Conservation (phyloP, 2,797 vertebrate species). For the Spatula clypeata region DNA sequence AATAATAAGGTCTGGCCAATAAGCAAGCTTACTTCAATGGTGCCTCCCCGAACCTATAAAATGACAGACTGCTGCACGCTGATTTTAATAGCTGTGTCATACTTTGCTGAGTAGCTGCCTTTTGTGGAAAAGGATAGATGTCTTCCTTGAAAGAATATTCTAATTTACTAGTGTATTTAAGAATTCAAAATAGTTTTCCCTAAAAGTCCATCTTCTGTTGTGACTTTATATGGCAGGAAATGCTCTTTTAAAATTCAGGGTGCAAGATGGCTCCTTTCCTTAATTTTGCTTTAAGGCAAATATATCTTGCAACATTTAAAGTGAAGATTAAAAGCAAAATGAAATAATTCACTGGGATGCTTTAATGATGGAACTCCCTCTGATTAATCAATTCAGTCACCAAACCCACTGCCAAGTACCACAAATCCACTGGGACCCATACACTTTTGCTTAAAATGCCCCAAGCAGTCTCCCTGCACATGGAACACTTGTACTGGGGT, state of each 20-base stretch:
- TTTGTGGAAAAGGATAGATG: background rate
- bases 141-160: background rate
- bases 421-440: slow-evolving; percentile 20
- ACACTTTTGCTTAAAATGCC: slow-evolving; percentile 22
- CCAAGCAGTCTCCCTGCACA: slow-evolving; percentile 1
- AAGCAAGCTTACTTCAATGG: background rate
- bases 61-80: background rate
- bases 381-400: slow-evolving; percentile 32
- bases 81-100: background rate
- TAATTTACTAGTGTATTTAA: background rate
- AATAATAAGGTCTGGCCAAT: background rate
- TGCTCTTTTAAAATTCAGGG: background rate
- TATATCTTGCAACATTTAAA: background rate
- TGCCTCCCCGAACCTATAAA: background rate
- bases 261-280: background rate
- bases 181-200: background rate
- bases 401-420: background rate
- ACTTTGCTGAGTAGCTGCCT: background rate
- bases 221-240: background rate
- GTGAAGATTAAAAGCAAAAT: slow-evolving; percentile 21
- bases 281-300: background rate
- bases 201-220: background rate
- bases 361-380: slow-evolving; percentile 20
- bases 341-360: background rate
- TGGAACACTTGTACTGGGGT: slow-evolving; percentile 17